Base-by-base conservation (phyloP, 2,797 vertebrate genomes). In the Poeciliopsis paucimaculata region DNA sequence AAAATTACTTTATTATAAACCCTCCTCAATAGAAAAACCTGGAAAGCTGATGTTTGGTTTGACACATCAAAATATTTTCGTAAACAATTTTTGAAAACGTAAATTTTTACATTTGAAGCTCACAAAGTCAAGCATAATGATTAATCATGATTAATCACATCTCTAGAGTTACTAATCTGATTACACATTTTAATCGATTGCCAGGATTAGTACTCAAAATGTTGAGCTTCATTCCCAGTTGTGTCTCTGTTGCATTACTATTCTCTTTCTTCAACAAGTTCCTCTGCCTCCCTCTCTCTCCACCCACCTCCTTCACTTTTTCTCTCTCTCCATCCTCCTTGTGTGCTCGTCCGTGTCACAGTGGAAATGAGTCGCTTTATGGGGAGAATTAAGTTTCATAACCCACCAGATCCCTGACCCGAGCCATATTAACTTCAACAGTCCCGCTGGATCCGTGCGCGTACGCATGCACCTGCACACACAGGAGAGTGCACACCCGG, bases 341-440 rank as follows among this genome's bases (percentile, higher is more conserved):
- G 77, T 82, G 76, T 75, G 76, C 80, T 75, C 77, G 26, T 70
- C 53, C 82, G 82, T 76, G 82, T 81, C 87, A 84, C 62, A 73
- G 83, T 93, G 89, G 87, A 90, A 93, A 93, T 91, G 82, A 91
- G 76, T 80, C 74, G 39, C 53, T 93, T 94, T 88, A 91, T 57
- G 89, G 87, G 86, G 78, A 87, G 87, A 81, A 53, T 93, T 90
- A 86, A 80, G 84, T 94, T 94, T 94, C 90, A 93, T 91, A 91
- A 89, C 84, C 85, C 88, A 82, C 71, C 82, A 90, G 85, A 78
- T 87, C 79, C 76, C 57, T 90, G 89, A 89, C 85, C 89, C 79
- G 76, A 81, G 78, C 81, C 86, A 73, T 84, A 90, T 88, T 87
- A 90, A 90, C 87, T 86, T 49, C 76, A 87, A 80, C 81, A 80